Conservation (phyloP, 2,888 invertebrate genomes). For the Glaucopsyche alexis region DNA sequence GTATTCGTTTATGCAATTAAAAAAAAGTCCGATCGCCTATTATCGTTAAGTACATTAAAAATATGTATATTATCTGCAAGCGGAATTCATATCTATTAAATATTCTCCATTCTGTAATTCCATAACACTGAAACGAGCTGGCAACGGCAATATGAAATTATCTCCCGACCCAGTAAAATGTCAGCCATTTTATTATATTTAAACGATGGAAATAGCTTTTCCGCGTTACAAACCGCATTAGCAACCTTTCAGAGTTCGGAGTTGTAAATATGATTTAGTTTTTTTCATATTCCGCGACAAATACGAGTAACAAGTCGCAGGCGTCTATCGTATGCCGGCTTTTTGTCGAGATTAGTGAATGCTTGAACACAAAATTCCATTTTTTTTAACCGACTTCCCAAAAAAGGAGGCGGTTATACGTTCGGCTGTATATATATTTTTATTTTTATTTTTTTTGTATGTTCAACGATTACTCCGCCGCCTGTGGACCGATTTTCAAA, state of each 20-base stretch:
- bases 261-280: constrained; percentile 52
- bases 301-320: constrained; percentile 43
- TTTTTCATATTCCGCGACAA: constrained; percentile 44
- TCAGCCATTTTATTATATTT: constrained; percentile 4
- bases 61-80: too few relatives aligned
- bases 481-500: too few relatives aligned
- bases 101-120: constrained; percentile 9
- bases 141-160: constrained; percentile 13
- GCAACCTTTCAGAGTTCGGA: constrained; percentile 17
- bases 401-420: too few relatives aligned
- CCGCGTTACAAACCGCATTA: neutral
- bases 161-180: constrained; percentile 7
- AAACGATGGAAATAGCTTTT: neutral
- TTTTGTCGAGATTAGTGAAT: constrained; percentile 51
- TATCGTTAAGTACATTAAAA: too few relatives aligned
- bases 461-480: too few relatives aligned
- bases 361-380: neutral
- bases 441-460: too few relatives aligned
- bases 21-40: too few relatives aligned
- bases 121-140: neutral
- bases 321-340: constrained; percentile 60
- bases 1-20: too few relatives aligned
- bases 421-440: too few relatives aligned
- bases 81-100: neutral
- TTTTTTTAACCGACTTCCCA: too few relatives aligned